Evolutionary conservation across 2,888 invertebrate species (phyloP), one percentile per base, ranked within the genome.

Genomic region (Athripsodes cinereus): DNA sequence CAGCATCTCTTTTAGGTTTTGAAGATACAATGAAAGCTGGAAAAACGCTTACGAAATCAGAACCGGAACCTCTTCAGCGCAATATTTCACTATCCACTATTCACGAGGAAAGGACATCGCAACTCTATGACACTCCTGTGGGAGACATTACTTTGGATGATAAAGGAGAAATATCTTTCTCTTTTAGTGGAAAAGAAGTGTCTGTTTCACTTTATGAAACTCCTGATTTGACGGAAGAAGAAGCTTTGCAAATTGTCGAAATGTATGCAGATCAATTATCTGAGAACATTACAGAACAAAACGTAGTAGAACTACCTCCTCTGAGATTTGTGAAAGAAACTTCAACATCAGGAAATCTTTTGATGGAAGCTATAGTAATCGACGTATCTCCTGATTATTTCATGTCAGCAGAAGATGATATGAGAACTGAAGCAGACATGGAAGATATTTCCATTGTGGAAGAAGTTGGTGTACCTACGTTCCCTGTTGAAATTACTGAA

Each of bases 261-360:
- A 93, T 94, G 92, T 94, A 93, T 68, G 94, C 94, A 0, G 92
- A 94, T 70, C 92, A 94, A 72, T 79, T 93, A 58, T 93, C 93
- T 1, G 93, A 94, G 74, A 89, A 93, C 69, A 87, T 93, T 53
- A 74, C 81, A 69, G 92, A 91, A 71, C 90, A 92, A 66, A 92
- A 91, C 69, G 82, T 92, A 2, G 87, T 92, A 1, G 93, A 93
- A 70, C 72, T 94, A 18, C 94, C 94, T 21, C 92, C 93, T 2
- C 74, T 94, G 66, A 79, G 93, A 62, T 94, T 94, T 71, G 86
- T 90, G 0, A 92, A 93, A 71, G 93, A 94, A 77, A 89, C 92
- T 0, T 92, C 92, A 0, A 90, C 87, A 8, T 90, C 92, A 0
- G 92, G 92, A 3, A 92, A 92, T 69, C 75, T 94, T 1, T 71